Conservation (phyloP, 2,888 invertebrate species). For the Caenorhabditis doughertyi region DNA sequence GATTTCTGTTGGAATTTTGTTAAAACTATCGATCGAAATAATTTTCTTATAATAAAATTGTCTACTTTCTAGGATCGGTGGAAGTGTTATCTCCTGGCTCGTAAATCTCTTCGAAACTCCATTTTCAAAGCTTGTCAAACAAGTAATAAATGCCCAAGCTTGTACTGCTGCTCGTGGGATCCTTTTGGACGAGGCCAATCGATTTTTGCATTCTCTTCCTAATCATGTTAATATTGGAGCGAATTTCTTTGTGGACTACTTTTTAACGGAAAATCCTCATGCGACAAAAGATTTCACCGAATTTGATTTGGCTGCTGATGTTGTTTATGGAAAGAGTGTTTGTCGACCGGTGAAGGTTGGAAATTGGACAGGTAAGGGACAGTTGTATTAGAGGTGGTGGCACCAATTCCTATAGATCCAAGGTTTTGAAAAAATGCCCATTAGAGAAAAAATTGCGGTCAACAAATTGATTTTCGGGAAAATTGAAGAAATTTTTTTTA, state of each 20-base stretch:
- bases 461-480: too few species aligned
- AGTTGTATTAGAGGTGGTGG: too few species aligned
- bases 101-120: conserved; percentile 75
- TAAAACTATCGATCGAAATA: too few species aligned
- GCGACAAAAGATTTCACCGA: conserved; percentile 65
- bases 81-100: conserved; percentile 78
- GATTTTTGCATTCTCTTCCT: conserved; percentile 75
- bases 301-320: conserved; percentile 72
- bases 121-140: conserved; percentile 69
- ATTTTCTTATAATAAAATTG: too few species aligned
- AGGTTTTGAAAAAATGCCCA: too few species aligned
- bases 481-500: too few species aligned
- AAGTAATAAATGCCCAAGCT: conserved; percentile 72
- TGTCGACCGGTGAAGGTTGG: conserved; percentile 64
- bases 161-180: conserved; percentile 70
- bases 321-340: conserved; percentile 72
- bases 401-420: too few species aligned
- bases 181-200: conserved; percentile 74
- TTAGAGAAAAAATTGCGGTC: too few species aligned
- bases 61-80: conserved; percentile 74
- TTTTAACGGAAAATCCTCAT: conserved; percentile 66
- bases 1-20: too few species aligned
- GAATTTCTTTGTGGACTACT: conserved; percentile 76
- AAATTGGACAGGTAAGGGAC: conserved; percentile 63
- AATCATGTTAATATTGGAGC: conserved; percentile 70